A percentile compares a stretch with the other conserved stretches of the same genome.
These are phyloP conservation scores for Drosophila sturtevanti DNA, from an alignment of 1,140 invertebrate species.

Conservation along the genomic window DNA sequence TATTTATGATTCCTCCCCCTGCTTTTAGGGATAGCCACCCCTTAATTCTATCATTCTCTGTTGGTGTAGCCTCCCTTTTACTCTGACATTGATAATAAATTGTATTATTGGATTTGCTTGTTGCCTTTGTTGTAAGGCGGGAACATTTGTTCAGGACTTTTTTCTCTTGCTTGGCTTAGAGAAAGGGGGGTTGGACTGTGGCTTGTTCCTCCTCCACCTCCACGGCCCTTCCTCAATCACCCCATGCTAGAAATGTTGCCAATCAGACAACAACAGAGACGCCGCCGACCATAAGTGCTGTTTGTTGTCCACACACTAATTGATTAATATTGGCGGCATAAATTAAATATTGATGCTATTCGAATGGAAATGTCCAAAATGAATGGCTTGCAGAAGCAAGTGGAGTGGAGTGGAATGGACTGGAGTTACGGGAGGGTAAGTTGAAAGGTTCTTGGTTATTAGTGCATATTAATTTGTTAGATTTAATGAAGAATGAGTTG, in stretches of 20 bases:
- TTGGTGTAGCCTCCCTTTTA: conserved; percentile 8
- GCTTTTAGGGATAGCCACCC: not conserved
- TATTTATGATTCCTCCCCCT: conserved; percentile 57
- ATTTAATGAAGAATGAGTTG: conserved; percentile 1
- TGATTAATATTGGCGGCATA: conserved; percentile 71
- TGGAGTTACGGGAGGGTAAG: not conserved
- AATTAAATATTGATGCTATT: conserved; percentile 55
- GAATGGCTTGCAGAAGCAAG: not conserved
- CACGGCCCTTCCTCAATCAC: not conserved
- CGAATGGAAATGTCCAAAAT: conserved; percentile 14
- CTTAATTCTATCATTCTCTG: conserved; percentile 1
- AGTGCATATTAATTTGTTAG: conserved; percentile 30
- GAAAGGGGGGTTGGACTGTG: conserved; percentile 27
- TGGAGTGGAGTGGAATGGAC: no score
- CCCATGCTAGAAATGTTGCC: conserved; percentile 33
- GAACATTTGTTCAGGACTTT: conserved; percentile 51
- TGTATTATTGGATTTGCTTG: conserved; percentile 77
- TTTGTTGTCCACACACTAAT: conserved; percentile 74
- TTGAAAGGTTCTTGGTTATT: conserved; percentile 13
- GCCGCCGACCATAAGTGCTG: conserved; percentile 62
- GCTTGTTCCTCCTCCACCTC: not conserved
- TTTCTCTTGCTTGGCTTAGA: conserved; percentile 16
- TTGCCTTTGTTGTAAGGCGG: conserved; percentile 58
- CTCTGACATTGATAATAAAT: conserved; percentile 75
- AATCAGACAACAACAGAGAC: conserved; percentile 44